Conservation (phyloP, 2,888 invertebrate genomes). For the Lepidonotus clava region DNA sequence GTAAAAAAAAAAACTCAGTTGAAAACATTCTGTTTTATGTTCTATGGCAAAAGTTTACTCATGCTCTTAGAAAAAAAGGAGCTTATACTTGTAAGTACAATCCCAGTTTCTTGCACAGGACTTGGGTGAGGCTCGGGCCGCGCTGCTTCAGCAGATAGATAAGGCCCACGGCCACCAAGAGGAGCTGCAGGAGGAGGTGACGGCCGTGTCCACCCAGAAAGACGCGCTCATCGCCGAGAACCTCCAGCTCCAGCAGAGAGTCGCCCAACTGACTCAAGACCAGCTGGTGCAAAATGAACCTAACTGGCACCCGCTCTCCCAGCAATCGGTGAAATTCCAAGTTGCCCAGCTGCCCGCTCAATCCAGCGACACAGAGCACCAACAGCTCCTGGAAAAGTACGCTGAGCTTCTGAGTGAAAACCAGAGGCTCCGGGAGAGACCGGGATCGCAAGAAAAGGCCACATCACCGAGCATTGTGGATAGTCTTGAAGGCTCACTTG, state of each 20-base stretch:
- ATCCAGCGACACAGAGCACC: neutral
- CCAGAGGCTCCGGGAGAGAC: neutral
- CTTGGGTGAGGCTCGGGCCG: neutral
- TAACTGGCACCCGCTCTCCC: neutral
- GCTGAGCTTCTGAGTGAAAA: neutral
- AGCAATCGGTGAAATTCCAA: neutral
- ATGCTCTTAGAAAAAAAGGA: too few relatives aligned
- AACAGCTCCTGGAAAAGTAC: neutral
- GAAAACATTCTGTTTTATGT: too few relatives aligned
- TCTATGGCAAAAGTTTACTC: too few relatives aligned
- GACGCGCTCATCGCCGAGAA: neutral
- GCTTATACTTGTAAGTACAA: too few relatives aligned
- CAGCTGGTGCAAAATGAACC: neutral
- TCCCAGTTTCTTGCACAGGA: neutral
- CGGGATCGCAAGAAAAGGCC: neutral
- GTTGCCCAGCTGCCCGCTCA: neutral
- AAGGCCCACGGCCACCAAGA: slow-evolving; percentile 24
- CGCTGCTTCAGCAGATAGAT: slow-evolving; percentile 15
- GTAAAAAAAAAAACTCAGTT: too few relatives aligned
- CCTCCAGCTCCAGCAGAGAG: neutral
- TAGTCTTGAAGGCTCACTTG: slow-evolving; percentile 2
- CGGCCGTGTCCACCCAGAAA: neutral
- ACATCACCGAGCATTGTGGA: neutral
- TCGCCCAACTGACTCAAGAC: neutral
- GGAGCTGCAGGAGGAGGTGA: slow-evolving; percentile 41